phyloP scores from a whole-genome alignment of 1,140 invertebrate genomes.

The Platorchestia sp. region DNA sequence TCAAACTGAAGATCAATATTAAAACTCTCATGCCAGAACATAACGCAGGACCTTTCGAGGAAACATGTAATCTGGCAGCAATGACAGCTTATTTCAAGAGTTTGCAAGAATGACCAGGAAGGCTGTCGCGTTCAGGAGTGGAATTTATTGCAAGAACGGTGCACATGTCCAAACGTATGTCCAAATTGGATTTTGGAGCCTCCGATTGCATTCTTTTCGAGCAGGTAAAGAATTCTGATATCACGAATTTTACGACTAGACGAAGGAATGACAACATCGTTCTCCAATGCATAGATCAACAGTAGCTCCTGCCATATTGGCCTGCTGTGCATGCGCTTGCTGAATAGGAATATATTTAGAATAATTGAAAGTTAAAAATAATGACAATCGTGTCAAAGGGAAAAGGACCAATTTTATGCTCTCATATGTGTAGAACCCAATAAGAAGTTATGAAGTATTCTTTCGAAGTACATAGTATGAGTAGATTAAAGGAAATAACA shows the following conservation, averaged over 20 bases:
- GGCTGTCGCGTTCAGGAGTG: background rate
- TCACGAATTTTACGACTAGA: background rate
- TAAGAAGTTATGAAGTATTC: background rate
- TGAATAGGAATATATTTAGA: background rate
- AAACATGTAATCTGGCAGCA: background rate
- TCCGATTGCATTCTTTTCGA: background rate
- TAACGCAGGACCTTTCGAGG: background rate
- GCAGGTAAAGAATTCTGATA: background rate
- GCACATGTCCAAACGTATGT: background rate
- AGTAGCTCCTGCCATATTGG: background rate
- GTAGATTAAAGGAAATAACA: background rate
- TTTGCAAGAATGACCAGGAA: background rate
- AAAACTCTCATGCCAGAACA: background rate
- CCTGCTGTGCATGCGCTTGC: too few relatives aligned
- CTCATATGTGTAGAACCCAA: background rate
- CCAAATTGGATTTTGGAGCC: background rate
- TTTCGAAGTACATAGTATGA: background rate
- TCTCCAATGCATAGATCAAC: background rate
- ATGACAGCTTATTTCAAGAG: background rate
- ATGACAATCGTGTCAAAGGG: background rate
- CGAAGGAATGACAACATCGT: background rate
- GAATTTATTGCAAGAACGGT: background rate
- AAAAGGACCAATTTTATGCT: background rate
- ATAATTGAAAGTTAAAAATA: background rate
- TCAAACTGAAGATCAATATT: too few relatives aligned